A percentile compares a stretch with the other conserved stretches of the same genome.
Evolutionary conservation across 2,797 vertebrate species (phyloP).

Genomic region (Gadopsis marmoratus): DNA sequence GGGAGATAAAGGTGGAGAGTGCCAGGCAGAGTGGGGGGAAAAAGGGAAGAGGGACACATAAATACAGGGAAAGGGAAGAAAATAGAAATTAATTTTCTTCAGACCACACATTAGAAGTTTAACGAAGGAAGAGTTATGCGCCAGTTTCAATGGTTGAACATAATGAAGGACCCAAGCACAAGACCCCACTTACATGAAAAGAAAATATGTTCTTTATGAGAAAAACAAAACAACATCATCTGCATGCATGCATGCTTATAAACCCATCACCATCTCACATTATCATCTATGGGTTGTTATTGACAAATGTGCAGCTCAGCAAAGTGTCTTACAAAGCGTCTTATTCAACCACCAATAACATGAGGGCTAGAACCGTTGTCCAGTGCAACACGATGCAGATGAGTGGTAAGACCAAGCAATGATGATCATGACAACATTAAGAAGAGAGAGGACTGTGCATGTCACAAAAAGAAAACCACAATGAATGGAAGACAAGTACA

Average conservation of each 20-base stretch:
- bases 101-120: neutral
- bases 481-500: constrained; percentile 42
- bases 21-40: neutral
- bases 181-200: constrained; percentile 17
- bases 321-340: neutral
- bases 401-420: constrained; percentile 25
- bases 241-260: constrained; percentile 58
- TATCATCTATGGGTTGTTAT: neutral
- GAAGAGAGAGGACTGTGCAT: constrained; percentile 1
- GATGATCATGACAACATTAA: neutral
- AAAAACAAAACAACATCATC: constrained; percentile 17
- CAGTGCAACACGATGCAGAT: constrained; percentile 7
- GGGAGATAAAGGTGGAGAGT: neutral
- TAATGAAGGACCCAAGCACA: constrained; percentile 18
- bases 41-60: neutral
- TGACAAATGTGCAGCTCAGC: neutral
- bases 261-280: constrained; percentile 24
- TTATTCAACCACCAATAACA: constrained; percentile 10
- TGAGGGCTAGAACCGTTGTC: constrained; percentile 13
- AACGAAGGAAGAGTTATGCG: neutral
- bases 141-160: neutral
- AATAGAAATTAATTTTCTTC: neutral
- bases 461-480: constrained; percentile 33
- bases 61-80: neutral
- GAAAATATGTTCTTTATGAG: neutral